Percentiles rank a stretch among this genome's conserved stretches.
phyloP scores from a whole-genome alignment of 2,113 vertebrate species.

The Labeo catla region DNA sequence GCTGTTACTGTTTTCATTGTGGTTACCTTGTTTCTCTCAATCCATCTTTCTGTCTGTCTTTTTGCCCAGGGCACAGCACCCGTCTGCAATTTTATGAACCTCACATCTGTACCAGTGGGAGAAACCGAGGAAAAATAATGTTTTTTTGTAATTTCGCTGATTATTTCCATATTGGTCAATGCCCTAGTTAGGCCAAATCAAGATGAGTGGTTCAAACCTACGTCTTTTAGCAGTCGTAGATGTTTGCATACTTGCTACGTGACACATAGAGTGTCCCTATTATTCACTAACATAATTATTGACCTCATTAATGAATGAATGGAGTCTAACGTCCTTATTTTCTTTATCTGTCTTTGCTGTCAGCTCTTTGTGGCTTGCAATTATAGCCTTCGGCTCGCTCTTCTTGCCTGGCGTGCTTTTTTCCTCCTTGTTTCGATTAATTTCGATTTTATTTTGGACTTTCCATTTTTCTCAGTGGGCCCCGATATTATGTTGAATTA shows the following conservation, averaged over 20 bases:
- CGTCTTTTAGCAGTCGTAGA: neutral
- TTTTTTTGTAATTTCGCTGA: conserved; percentile 68
- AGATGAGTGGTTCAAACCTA: neutral
- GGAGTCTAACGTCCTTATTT: neutral
- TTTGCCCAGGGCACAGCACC: conserved; percentile 62
- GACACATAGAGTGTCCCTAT: conserved; percentile 11
- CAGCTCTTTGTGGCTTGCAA: conserved; percentile 12
- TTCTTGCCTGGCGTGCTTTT: conserved; percentile 23
- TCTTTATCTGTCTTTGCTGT: conserved; percentile 12
- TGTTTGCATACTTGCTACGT: conserved; percentile 11
- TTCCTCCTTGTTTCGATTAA: conserved; percentile 31
- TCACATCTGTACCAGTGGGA: conserved; percentile 56
- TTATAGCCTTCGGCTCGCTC: conserved; percentile 11
- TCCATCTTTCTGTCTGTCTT: conserved; percentile 67
- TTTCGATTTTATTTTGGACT: conserved; percentile 49
- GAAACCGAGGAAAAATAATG: conserved; percentile 41
- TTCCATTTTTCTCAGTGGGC: conserved; percentile 57
- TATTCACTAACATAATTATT: neutral
- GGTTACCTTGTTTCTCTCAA: conserved; percentile 54
- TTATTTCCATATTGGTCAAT: conserved; percentile 76
- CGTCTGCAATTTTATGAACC: conserved; percentile 66
- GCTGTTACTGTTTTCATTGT: conserved; percentile 52
- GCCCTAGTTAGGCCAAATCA: conserved; percentile 38
- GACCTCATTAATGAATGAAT: neutral
- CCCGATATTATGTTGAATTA: conserved; percentile 62